Conservation (phyloP, 2,113 vertebrate genomes). For the Abramis brama region DNA sequence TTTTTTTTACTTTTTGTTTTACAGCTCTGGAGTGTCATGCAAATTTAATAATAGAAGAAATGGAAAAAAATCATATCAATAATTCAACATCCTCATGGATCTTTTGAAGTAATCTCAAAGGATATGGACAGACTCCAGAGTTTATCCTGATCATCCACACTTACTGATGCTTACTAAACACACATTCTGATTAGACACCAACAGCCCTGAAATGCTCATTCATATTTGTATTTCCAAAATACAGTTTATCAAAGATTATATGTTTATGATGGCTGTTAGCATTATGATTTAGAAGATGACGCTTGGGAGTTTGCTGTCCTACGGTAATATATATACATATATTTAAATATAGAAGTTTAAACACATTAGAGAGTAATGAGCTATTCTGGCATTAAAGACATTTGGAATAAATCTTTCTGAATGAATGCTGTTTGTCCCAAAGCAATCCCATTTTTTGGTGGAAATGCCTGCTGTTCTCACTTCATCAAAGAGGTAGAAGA, state of each 20-base stretch:
- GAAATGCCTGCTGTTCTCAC: slow-evolving; percentile 9
- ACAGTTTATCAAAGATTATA: slow-evolving; percentile 17
- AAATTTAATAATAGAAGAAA: slow-evolving; percentile 10
- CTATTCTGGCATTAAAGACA: slow-evolving; percentile 1
- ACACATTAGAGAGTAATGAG: slow-evolving; percentile 30
- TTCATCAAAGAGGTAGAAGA: neutral
- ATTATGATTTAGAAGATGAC: slow-evolving; percentile 1
- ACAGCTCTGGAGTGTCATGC: slow-evolving; percentile 8
- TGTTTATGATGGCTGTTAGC: slow-evolving; percentile 18
- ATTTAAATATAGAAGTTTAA: slow-evolving; percentile 9
- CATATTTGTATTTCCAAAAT: slow-evolving; percentile 19
- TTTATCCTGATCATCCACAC: slow-evolving; percentile 5
- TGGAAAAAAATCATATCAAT: slow-evolving; percentile 18
- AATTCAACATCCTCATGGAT: slow-evolving; percentile 18
- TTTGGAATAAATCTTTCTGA: slow-evolving; percentile 16
- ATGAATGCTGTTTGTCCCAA: slow-evolving; percentile 15
- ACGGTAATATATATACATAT: neutral
- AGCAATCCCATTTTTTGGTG: neutral
- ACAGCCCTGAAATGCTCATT: neutral
- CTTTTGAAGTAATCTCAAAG: slow-evolving; percentile 32
- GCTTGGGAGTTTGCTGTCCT: neutral
- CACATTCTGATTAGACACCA: neutral
- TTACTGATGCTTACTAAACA: neutral
- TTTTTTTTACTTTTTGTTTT: neutral
- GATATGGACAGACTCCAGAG: slow-evolving; percentile 22